phyloP scores from a whole-genome alignment of 1,140 invertebrate species.

The Steinernema khuongi region DNA sequence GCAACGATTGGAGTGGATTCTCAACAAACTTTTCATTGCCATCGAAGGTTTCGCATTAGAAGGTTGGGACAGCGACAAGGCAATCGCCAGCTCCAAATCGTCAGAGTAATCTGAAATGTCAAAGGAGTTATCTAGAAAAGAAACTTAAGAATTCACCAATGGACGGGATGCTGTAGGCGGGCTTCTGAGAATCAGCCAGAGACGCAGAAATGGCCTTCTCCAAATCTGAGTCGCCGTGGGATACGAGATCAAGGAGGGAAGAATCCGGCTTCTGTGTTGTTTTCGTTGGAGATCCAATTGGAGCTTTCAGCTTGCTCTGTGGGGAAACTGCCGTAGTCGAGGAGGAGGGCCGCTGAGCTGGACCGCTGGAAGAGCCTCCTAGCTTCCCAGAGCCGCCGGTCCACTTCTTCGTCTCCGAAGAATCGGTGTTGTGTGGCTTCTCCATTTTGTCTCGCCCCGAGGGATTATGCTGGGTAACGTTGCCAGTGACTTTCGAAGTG shows the following conservation, averaged over 20 bases:
- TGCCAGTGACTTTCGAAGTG: too few species aligned
- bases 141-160: not conserved
- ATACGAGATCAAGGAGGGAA: too few species aligned
- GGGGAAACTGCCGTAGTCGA: not conserved
- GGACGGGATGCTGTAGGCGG: not conserved
- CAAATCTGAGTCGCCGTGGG: too few species aligned
- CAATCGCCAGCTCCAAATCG: not conserved
- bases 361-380: not conserved
- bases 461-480: too few species aligned
- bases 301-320: not conserved
- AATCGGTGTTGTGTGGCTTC: not conserved
- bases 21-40: not conserved
- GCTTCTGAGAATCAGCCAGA: not conserved
- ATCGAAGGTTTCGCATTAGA: not conserved
- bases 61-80: not conserved
- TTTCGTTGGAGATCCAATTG: too few species aligned
- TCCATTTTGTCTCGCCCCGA: too few species aligned
- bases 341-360: not conserved
- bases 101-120: not conserved
- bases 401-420: not conserved
- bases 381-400: not conserved
- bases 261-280: too few species aligned
- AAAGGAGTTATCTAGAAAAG: not conserved
- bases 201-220: too few species aligned
- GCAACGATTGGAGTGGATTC: not conserved